A percentile compares a stretch with the other conserved stretches of the same genome.
These are phyloP conservation scores for Kuschelorhynchus macadamiae DNA, from an alignment of 2,888 invertebrate genomes.

Conservation along the genomic window DNA sequence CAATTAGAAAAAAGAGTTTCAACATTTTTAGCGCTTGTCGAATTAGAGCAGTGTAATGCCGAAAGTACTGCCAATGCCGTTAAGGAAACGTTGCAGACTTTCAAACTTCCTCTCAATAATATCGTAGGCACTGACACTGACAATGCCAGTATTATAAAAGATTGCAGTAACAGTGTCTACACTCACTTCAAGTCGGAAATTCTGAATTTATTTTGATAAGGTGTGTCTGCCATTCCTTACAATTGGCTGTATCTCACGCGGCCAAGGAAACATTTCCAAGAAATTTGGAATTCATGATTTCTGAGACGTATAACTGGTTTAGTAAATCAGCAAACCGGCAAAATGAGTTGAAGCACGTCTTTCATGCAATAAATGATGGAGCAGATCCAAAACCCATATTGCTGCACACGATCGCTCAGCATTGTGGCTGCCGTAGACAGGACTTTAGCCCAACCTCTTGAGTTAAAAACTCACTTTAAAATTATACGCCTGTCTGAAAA, in stretches of 20 bases:
- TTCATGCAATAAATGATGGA: constrained; percentile 53
- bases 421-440: constrained; percentile 56
- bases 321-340: constrained; percentile 47
- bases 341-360: constrained; percentile 47
- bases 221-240: constrained; percentile 63
- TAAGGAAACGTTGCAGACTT: constrained; percentile 34
- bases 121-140: constrained; percentile 63
- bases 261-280: constrained; percentile 55
- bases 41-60: constrained; percentile 47
- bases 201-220: constrained; percentile 51
- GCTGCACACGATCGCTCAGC: constrained; percentile 55
- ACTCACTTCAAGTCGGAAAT: constrained; percentile 57
- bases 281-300: constrained; percentile 54
- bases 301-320: constrained; percentile 61
- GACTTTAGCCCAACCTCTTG: constrained; percentile 58
- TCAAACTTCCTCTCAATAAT: constrained; percentile 54
- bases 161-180: constrained; percentile 62
- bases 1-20: constrained; percentile 50
- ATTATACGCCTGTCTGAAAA: neutral
- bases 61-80: constrained; percentile 46
- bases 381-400: constrained; percentile 54
- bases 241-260: constrained; percentile 58
- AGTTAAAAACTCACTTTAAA: constrained; percentile 55
- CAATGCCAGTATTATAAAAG: constrained; percentile 62
- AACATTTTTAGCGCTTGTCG: constrained; percentile 50